Evolutionary conservation across 2,888 invertebrate genomes (phyloP), one percentile per base, ranked within the genome.

Genomic region (Balanococcus diminutus): DNA sequence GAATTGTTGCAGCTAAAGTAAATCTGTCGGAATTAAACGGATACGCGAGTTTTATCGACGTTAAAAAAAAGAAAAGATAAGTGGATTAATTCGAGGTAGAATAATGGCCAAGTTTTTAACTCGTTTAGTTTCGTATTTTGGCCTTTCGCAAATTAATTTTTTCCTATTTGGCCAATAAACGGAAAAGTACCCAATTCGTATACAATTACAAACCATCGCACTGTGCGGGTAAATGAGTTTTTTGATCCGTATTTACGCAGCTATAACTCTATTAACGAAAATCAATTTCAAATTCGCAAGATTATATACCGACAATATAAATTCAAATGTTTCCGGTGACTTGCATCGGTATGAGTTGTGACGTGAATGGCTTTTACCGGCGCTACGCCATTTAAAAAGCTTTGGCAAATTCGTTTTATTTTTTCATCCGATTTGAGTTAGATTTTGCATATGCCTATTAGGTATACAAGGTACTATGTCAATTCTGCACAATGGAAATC

Each of bases 11-110:
- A 79, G 75, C 36, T 9, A 79, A 79, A 79, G 32, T 79, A 79
- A 79, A 79, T 79, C 75, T 32, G 75, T 19, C 19, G 75, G 75
- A 79, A 79, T 79, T 79, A 79, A 79, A 79, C 22, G 75, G 75
- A 79, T 79, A 36, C 19, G 75, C 75, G 19, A 79, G 75, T 19
- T 79, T 79, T 79, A 79, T 79, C 22, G 75, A 79, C 75, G 75
- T 36, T 19, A 79, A 79, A 75, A 72, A 72, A 28, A 79, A 19
- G 28, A 28, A 79, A 79, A 79, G 32, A 79, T 79, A 79, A 79
- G 75, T 79, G 36, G 75, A 79, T 79, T 79, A 79, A 79, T 32
- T n/a, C 36, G 19, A 79, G 75, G 75, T 79, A 79, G 36, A 79
- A 36, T 36, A 19, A 36, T 19, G 32, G 36, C n/a, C n/a, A 79